A percentile compares a stretch with the other conserved stretches of the same genome.
Evolutionary conservation across 2,888 invertebrate genomes (phyloP).

Genomic region (Hydroisotoma schaefferi): DNA sequence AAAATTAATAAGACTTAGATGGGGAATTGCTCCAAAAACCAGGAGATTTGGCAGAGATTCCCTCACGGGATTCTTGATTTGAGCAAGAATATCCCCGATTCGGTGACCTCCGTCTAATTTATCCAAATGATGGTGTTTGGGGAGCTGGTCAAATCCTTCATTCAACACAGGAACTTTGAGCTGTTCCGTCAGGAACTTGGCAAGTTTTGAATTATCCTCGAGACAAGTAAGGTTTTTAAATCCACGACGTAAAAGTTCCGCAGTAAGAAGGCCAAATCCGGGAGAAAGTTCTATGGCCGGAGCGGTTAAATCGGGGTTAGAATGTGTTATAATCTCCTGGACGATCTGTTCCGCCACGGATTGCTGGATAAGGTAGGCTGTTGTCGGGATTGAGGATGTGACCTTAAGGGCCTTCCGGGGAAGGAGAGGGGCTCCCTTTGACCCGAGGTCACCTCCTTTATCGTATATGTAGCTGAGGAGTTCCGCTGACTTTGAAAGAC

Average conservation of each 20-base stretch:
- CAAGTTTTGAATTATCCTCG: constrained; percentile 58
- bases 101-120: constrained; percentile 28
- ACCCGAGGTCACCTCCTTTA: background rate
- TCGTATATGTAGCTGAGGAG: background rate
- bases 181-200: constrained; percentile 45
- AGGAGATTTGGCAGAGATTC: constrained; percentile 11
- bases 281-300: constrained; percentile 66
- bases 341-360: constrained; percentile 18
- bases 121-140: constrained; percentile 32
- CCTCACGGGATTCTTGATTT: background rate
- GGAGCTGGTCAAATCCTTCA: constrained; percentile 13
- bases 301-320: constrained; percentile 19
- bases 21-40: constrained; percentile 34
- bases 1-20: constrained; percentile 19
- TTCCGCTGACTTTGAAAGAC: background rate
- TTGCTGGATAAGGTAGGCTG: constrained; percentile 20
- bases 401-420: constrained; percentile 5
- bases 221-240: constrained; percentile 59
- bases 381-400: background rate
- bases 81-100: constrained; percentile 17
- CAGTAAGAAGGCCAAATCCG: constrained; percentile 64
- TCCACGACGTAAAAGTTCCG: constrained; percentile 56
- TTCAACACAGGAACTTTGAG: constrained; percentile 16
- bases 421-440: background rate
- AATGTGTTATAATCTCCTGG: constrained; percentile 6